Base-by-base conservation (phyloP, 2,888 invertebrate genomes). In the Marasmarcha lunaedactyla region DNA sequence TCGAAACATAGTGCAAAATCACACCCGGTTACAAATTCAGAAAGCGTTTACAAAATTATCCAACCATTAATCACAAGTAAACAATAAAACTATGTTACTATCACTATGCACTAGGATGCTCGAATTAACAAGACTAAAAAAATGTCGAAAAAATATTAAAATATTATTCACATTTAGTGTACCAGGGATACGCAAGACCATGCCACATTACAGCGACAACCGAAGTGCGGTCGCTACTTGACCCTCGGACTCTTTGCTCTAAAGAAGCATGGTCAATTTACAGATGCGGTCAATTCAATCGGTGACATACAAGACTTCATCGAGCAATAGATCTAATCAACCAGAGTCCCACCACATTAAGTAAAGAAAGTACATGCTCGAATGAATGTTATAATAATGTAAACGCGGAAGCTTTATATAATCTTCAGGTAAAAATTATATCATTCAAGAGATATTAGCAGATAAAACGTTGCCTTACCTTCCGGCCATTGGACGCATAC, bases 401-500 rank as follows among this genome's bases (percentile, higher is more conserved):
- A 64, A 68, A 71, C 71, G 71, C 71, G 54, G 52, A 78, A 77
- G 77, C 76, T 66, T 64, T 60, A 59, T 57, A n/a, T 64, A 20
- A 59, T 60, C 54, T 59, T 54, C 48, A 51, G 58, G 59, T 53
- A 52, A 59, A n/a, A 46, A 43, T 45, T 40, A 36, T 15, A 14
- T 12, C 20, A 36, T 36, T 34, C 12, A 12, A 20, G 20, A 20
- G 20, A 20, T 20, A 34, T 34, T 14, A 34, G 12, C 4, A 13
- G 9, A 33, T 25, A 11, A 34, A 11, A 30, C 14, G 12, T 34
- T 13, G 14, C 14, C 89, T 89, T 87, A 91, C 91, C 91, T 88
- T 93, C 93, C 57, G 93, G 93, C 94, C 94, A 94, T 81, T 93
- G 94, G 72, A 94, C 92, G 86, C 93, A 93, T 79, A 94, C 93